phyloP scores from a whole-genome alignment of 2,888 invertebrate genomes.

The Maniola hyperantus region DNA sequence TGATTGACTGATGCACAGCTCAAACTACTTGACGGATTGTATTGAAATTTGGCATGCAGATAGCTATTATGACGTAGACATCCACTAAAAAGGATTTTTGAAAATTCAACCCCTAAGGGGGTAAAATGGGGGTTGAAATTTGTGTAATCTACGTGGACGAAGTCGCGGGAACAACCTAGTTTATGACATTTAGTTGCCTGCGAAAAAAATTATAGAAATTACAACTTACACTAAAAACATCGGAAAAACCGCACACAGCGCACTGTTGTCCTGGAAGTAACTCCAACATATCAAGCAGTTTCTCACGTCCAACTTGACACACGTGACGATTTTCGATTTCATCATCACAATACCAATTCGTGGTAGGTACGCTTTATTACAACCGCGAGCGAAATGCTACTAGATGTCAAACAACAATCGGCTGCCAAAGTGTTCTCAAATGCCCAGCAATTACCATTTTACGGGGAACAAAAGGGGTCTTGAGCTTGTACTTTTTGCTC shows the following conservation, averaged over 20 bases:
- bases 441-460: slow-evolving; percentile 34
- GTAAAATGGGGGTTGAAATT: too few relatives aligned
- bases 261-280: neutral
- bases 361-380: slow-evolving; percentile 12
- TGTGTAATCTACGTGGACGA: too few relatives aligned
- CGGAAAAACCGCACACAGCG: neutral
- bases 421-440: slow-evolving; percentile 26
- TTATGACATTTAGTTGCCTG: too few relatives aligned
- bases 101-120: too few relatives aligned
- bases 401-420: slow-evolving; percentile 25
- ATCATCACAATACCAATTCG: slow-evolving; percentile 3
- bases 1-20: too few relatives aligned
- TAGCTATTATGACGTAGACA: too few relatives aligned
- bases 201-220: too few relatives aligned
- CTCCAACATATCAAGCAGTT: neutral
- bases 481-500: slow-evolving; percentile 37
- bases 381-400: slow-evolving; percentile 24
- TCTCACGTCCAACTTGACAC: slow-evolving; percentile 35
- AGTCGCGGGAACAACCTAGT: too few relatives aligned
- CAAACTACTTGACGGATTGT: too few relatives aligned
- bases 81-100: too few relatives aligned
- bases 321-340: slow-evolving; percentile 12
- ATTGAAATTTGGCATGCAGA: too few relatives aligned
- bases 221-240: neutral
- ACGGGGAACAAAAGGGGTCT: slow-evolving; percentile 28